Conservation (phyloP, 1,140 invertebrate species). For the Galendromus occidentalis region DNA sequence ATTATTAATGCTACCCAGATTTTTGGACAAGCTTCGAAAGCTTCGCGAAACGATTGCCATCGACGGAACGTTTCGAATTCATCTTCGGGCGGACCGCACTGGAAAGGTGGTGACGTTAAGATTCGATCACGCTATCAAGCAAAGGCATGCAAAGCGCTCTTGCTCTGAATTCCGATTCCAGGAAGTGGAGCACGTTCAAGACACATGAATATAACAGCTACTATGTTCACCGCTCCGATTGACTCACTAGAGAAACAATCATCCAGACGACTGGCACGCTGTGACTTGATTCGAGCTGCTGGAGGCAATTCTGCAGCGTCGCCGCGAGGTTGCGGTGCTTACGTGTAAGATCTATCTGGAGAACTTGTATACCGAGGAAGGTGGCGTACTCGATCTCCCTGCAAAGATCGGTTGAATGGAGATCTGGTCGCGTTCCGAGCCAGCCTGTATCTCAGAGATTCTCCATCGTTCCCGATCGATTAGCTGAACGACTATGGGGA, state of each 20-base stretch:
- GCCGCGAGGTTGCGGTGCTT: neutral
- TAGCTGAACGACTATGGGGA: no score
- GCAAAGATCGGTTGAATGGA: no score
- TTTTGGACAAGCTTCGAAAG: neutral
- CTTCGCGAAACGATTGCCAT: neutral
- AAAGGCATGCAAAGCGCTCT: no score
- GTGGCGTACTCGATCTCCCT: neutral
- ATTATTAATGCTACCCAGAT: neutral
- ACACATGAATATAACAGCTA: no score
- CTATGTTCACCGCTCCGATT: no score
- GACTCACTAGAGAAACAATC: neutral
- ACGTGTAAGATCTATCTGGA: neutral
- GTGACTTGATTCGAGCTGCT: neutral
- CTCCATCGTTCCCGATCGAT: no score
- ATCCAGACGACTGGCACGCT: neutral
- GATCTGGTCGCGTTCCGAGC: no score
- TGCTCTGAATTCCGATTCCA: no score
- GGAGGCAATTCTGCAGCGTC: neutral
- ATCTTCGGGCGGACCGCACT: neutral
- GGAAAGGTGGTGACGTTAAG: no score
- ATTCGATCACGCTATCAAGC: no score
- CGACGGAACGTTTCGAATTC: neutral
- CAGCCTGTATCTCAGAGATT: no score
- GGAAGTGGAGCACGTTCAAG: no score
- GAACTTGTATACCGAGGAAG: neutral